Base-by-base conservation (phyloP, 2,888 invertebrate species). In the Trichacis sp. region DNA sequence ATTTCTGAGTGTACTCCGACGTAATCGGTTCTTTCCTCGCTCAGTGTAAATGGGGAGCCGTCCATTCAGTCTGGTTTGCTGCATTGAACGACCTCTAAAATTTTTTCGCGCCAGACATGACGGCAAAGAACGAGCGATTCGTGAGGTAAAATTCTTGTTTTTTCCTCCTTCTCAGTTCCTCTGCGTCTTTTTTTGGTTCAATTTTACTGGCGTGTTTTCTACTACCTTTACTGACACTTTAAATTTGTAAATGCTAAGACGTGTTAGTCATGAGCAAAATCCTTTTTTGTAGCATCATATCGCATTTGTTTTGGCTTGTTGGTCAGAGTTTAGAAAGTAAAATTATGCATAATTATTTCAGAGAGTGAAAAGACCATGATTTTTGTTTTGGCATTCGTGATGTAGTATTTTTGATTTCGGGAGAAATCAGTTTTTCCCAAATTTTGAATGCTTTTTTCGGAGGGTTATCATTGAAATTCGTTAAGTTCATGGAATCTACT, bases 21-120 rank as follows among this genome's bases (percentile, higher is more conserved):
- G 43, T 43, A 43, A 43, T 43, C 43, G 42, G 17, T 43, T 11
- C 15, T 48, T 48, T 47, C 46, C 48, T 48, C 48, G 33, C 11
- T 48, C 19, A 5, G 48, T 33, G 33, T 33, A 33, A 48, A 17
- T 33, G 48, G 33, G 33, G 43, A 30, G 11, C 24, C 12, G 45
- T 51, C 18, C 24, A 57, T 57, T 50, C 50, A 56, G 19, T 15
- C 42, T 20, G 18, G 30, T 38, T 24, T 48, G 43, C 57, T 57
- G 50, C 57, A 57, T 50, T 57, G 50, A 57, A 57, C 56, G 49
- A 57, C 56, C 50, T 47, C 47, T 58, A 58, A 58, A 58, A 45
- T 51, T 58, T 45, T 58, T 58, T 51, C 50, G 51, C 50, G 51
- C 58, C 43, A 58, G 58, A 58, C 46, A 40, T 40, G 58, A 58